Conservation (phyloP, 2,113 vertebrate genomes). For the Ptychochromis oligacanthus region DNA sequence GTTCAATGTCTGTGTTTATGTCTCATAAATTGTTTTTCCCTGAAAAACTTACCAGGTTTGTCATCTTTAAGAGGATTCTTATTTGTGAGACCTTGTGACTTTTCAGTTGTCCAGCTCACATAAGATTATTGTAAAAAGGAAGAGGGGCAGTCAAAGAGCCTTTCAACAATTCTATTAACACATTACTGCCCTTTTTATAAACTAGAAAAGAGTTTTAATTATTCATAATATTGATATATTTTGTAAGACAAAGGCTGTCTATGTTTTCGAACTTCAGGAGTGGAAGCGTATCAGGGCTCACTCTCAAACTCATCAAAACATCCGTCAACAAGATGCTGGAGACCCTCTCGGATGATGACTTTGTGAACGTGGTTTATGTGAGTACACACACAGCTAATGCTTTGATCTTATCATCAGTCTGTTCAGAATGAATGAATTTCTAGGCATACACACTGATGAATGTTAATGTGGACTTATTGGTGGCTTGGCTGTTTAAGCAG, state of each 20-base stretch:
- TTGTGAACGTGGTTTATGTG: slow-evolving; percentile 94
- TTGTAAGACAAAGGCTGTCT: background rate
- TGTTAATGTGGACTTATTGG: slow-evolving; percentile 23
- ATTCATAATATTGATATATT: background rate
- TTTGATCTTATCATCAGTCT: background rate
- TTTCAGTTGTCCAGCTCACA: background rate
- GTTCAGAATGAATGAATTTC: background rate
- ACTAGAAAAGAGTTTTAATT: background rate
- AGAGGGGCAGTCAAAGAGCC: no score
- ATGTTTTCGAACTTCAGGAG: slow-evolving; percentile 80
- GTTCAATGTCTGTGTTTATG: background rate
- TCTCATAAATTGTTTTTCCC: background rate
- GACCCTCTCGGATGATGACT: slow-evolving; percentile 95
- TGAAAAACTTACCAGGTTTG: background rate
- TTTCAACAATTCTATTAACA: background rate
- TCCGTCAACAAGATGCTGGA: slow-evolving; percentile 95
- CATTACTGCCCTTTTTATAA: background rate
- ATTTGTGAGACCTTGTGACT: background rate
- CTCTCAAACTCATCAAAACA: slow-evolving; percentile 90
- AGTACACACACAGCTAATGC: slow-evolving; percentile 74
- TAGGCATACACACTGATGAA: background rate
- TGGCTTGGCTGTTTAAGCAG: background rate
- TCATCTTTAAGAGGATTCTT: background rate
- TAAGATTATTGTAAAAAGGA: background rate
- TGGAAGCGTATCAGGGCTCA: slow-evolving; percentile 94